phyloP scores from a whole-genome alignment of 2,888 invertebrate species.

The Aplocera efformata region DNA sequence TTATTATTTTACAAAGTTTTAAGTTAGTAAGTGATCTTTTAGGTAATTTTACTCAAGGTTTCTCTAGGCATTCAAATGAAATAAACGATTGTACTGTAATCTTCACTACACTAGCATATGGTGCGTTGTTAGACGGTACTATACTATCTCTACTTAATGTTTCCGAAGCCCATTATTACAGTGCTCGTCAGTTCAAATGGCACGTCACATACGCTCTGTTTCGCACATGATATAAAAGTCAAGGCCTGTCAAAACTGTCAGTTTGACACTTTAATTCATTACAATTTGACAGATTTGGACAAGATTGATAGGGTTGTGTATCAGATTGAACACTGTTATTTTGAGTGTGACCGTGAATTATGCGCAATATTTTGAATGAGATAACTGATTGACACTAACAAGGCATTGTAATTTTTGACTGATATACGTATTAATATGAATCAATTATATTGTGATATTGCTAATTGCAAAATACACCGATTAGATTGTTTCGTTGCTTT shows the following conservation, averaged over 20 bases:
- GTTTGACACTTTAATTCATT: conserved; percentile 23
- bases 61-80: too few species aligned
- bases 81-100: too few species aligned
- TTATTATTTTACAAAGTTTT: too few species aligned
- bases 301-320: conserved; percentile 10
- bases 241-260: conserved; percentile 21
- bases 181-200: conserved; percentile 6
- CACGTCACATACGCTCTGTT: conserved; percentile 4
- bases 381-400: neutral
- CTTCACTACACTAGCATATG: too few species aligned
- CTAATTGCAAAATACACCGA: too few species aligned
- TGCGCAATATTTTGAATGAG: neutral
- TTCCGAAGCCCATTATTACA: neutral
- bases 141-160: too few species aligned
- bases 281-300: conserved; percentile 16
- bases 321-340: conserved; percentile 5
- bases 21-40: too few species aligned
- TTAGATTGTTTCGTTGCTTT: too few species aligned
- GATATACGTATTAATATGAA: too few species aligned
- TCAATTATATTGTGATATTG: too few species aligned
- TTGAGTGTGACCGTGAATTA: conserved; percentile 8
- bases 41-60: too few species aligned
- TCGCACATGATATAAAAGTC: conserved; percentile 13
- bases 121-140: too few species aligned
- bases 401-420: neutral